Base-by-base conservation (phyloP, 2,888 invertebrate genomes). In the Protonemura montana region DNA sequence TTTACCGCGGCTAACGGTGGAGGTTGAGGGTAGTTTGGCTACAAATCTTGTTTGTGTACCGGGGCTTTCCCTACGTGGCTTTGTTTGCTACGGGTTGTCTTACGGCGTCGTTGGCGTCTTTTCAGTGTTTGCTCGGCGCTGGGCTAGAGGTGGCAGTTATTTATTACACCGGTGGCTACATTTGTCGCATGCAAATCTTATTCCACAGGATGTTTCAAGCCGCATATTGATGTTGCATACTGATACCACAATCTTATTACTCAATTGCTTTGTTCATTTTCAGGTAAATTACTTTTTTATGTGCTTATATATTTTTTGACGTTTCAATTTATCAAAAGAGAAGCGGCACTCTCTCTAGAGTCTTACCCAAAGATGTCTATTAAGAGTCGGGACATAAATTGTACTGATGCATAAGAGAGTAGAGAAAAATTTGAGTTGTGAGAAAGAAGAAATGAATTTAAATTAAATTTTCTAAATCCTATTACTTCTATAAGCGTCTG, bases 401-500 rank as follows among this genome's bases (percentile, higher is more conserved):
- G 59, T 21, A 59, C 59, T 21, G 13, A 59, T 21, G 59, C 13
- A 59, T 13, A 59, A 16, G 21, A 59, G 59, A 21, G 2, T 7
- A 13, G 59, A 10, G 10, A 21, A 59, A 21, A 21, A 59, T 2
- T 2, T 13, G 59, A 21, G 21, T 59, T 10, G 13, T 59, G 59
- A 2, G 59, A n/a, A n/a, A n/a, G 59, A 21, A 81, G 7, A 81
- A 81, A 81, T 81, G 81, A 81, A 81, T 28, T 27, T 26, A 2
- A 30, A 81, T 81, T 81, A 29, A 7, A 81, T 30, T 6, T 59
- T 21, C 16, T 59, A 3, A 35, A 10, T 35, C 10, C 35, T 10
- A 3, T 35, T 35, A 10, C 35, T 10, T 10, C 3, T 3, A 3
- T 3, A 35, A 35, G 35, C 35, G 35, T 6, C 35, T 35, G 35